These are phyloP conservation scores for Austrofundulus limnaeus DNA, from an alignment of 2,113 vertebrate genomes.

Conservation along the genomic window DNA sequence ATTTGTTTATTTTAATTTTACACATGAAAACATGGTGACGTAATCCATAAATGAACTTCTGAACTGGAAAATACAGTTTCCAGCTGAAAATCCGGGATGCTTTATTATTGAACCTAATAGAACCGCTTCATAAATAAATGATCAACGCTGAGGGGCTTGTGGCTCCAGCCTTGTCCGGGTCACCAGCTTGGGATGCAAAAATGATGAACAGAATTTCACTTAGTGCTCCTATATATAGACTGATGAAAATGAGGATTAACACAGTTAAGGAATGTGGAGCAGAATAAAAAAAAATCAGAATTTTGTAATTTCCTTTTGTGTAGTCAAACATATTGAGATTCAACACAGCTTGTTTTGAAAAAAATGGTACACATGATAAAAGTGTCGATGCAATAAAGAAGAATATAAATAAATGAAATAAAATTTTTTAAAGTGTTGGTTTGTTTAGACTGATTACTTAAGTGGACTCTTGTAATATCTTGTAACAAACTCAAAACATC, in stretches of 20 bases:
- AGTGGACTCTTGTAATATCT: not conserved
- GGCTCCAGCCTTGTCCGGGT: slow-evolving; percentile 40
- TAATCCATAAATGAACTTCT: not conserved
- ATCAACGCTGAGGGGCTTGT: slow-evolving; percentile 48
- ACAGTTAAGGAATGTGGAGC: not conserved
- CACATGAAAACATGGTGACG: too few relatives aligned
- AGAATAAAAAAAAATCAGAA: too few relatives aligned
- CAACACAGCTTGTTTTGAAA: not conserved
- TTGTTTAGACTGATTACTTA: too few relatives aligned
- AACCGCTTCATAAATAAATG: slow-evolving; percentile 68
- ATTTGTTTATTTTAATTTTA: too few relatives aligned
- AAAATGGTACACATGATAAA: not conserved
- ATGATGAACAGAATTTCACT: slow-evolving; percentile 52
- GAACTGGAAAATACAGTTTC: not conserved
- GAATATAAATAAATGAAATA: too few relatives aligned
- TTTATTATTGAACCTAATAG: slow-evolving; percentile 1
- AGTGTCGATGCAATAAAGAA: not conserved
- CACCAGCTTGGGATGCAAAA: slow-evolving; percentile 46
- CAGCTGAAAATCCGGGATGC: not conserved
- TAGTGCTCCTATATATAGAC: slow-evolving; percentile 43
- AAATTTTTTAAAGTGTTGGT: not conserved
- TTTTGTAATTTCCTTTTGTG: not conserved
- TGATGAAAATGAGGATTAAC: slow-evolving; percentile 7
- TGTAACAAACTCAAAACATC: not conserved
- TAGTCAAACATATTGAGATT: not conserved